Conservation (phyloP, 2,888 invertebrate species). For the Meghimatium bilineatum region DNA sequence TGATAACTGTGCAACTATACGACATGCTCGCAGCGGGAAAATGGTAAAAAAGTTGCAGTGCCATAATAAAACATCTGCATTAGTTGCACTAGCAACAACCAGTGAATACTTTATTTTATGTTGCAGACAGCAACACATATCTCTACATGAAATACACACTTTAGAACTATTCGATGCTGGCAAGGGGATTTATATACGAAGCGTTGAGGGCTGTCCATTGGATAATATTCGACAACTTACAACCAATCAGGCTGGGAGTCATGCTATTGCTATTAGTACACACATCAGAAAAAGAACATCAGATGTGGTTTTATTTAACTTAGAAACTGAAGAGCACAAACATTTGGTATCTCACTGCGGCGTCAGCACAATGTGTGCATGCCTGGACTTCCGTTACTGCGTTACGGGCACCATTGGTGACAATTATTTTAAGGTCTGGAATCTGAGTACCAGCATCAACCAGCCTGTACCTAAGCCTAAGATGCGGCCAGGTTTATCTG, state of each 20-base stretch:
- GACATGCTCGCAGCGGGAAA: conserved; percentile 68
- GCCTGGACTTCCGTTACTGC: conserved; percentile 70
- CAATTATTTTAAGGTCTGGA: conserved; percentile 72
- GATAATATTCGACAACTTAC: conserved; percentile 68
- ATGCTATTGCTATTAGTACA: conserved; percentile 69
- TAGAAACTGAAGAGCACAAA: conserved; percentile 76
- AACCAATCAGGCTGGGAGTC: conserved; percentile 71
- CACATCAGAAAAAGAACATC: conserved; percentile 64
- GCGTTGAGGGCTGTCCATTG: conserved; percentile 71
- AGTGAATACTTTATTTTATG: conserved; percentile 73
- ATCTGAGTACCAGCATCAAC: conserved; percentile 69
- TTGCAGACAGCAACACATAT: conserved; percentile 70
- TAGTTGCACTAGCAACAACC: conserved; percentile 70
- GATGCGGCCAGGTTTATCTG: conserved; percentile 65
- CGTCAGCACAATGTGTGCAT: conserved; percentile 67
- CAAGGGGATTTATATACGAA: conserved; percentile 69
- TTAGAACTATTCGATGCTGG: conserved; percentile 72
- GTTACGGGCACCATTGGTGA: conserved; percentile 70
- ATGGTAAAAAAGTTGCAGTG: conserved; percentile 67
- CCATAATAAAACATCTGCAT: conserved; percentile 65
- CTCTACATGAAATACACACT: conserved; percentile 68
- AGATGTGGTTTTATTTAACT: conserved; percentile 74
- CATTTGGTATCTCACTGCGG: conserved; percentile 73
- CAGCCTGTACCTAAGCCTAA: conserved; percentile 69
- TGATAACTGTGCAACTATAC: conserved; percentile 65